Evolutionary conservation across 2,113 vertebrate genomes (phyloP).

Genomic region (Pteropus alecto): DNA sequence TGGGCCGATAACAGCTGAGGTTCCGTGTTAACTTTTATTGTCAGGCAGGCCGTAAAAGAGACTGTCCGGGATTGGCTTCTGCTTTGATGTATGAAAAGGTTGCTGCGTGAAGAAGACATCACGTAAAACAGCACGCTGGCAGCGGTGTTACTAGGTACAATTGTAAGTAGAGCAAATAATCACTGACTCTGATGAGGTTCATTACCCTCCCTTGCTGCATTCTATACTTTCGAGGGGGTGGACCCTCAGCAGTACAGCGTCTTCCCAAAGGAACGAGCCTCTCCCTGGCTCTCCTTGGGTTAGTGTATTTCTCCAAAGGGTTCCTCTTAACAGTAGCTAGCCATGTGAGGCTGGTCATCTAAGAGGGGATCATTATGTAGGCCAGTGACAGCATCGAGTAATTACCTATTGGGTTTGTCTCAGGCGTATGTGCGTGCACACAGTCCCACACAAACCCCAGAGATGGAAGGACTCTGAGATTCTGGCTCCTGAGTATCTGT

Average conservation of each 20-base stretch:
- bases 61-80: conserved; percentile 76
- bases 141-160: conserved; percentile 45
- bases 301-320: background rate
- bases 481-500: background rate
- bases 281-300: background rate
- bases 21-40: conserved; percentile 82
- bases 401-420: conserved; percentile 15
- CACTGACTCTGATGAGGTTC: conserved; percentile 76
- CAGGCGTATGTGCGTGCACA: background rate
- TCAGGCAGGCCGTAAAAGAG: conserved; percentile 80
- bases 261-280: background rate
- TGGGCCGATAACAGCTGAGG: conserved; percentile 79
- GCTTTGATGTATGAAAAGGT: conserved; percentile 83
- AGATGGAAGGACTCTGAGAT: background rate
- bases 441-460: background rate
- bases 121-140: conserved; percentile 73
- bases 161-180: conserved; percentile 74
- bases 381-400: background rate
- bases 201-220: conserved; percentile 59
- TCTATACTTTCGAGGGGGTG: background rate
- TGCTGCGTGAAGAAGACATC: conserved; percentile 78
- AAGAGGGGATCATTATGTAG: background rate
- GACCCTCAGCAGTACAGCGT: background rate
- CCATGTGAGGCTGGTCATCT: background rate
- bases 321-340: background rate